phyloP scores from a whole-genome alignment of 2,888 invertebrate genomes.

The Diplazon laetatorius region DNA sequence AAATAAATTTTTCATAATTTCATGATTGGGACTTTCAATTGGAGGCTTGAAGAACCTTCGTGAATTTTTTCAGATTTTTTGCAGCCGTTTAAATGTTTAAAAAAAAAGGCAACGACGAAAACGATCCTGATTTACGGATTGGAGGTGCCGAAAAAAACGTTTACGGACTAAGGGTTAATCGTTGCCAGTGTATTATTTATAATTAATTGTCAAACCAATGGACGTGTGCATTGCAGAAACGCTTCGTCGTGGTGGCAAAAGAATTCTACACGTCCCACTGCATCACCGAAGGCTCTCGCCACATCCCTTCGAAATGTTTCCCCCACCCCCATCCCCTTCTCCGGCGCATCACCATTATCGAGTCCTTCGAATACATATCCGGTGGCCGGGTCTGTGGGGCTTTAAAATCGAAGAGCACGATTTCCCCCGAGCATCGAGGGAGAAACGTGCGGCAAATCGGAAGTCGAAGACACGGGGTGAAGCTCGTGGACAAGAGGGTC shows the following conservation, averaged over 20 bases:
- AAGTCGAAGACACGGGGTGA: constrained; percentile 48
- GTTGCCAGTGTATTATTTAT: too few relatives aligned
- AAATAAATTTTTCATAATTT: too few relatives aligned
- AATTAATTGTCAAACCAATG: constrained; percentile 1
- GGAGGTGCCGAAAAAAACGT: too few relatives aligned
- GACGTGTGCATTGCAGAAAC: constrained; percentile 10
- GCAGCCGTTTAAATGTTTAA: too few relatives aligned
- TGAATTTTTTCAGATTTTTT: too few relatives aligned
- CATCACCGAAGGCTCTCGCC: constrained; percentile 58
- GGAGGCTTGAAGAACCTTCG: too few relatives aligned
- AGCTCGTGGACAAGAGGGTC: constrained; percentile 53
- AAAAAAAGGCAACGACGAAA: too few relatives aligned
- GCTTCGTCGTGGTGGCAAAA: constrained; percentile 2
- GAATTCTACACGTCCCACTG: constrained; percentile 42
- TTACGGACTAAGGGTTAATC: too few relatives aligned
- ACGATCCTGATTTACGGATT: too few relatives aligned
- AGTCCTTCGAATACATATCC: constrained; percentile 78
- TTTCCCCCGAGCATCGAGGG: constrained; percentile 61
- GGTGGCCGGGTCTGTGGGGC: constrained; percentile 72
- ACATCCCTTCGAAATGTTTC: constrained; percentile 37
- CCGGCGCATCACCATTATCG: constrained; percentile 75
- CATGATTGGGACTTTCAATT: too few relatives aligned
- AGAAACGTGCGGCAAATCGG: constrained; percentile 53
- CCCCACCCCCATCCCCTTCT: too few relatives aligned
- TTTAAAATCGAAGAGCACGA: constrained; percentile 74